Evolutionary conservation across 2,888 invertebrate genomes (phyloP).

Genomic region (Cantharis lateralis): DNA sequence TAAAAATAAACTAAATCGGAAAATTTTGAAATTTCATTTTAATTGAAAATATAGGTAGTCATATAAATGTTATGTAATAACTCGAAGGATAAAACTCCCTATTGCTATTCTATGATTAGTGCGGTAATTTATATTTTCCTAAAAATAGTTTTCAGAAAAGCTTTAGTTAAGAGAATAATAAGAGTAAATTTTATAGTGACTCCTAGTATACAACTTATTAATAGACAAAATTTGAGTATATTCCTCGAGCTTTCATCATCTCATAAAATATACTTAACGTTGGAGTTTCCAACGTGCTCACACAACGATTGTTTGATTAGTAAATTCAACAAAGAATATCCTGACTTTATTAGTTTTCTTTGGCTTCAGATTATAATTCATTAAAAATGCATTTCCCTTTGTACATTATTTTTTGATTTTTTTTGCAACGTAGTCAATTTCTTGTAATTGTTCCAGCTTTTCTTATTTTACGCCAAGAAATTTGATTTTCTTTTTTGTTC

Average conservation of each 20-base stretch:
- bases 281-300: too few relatives aligned
- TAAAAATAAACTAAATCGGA: neutral
- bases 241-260: neutral
- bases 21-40: neutral
- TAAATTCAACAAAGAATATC: neutral
- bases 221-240: neutral
- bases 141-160: neutral
- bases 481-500: too few relatives aligned
- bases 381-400: neutral
- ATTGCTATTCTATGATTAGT: neutral
- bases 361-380: neutral
- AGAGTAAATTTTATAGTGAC: neutral
- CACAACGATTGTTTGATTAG: neutral
- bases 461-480: too few relatives aligned
- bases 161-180: neutral
- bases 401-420: neutral
- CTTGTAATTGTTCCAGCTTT: too few relatives aligned
- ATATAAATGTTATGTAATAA: neutral
- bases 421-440: neutral
- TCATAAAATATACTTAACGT: neutral
- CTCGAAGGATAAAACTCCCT: neutral
- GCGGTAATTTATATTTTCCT: neutral
- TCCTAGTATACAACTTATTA: neutral
- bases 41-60: neutral
- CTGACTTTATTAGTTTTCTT: neutral